These are phyloP conservation scores for Carpatolechia fugitivella DNA, from an alignment of 2,888 invertebrate species.

Conservation along the genomic window DNA sequence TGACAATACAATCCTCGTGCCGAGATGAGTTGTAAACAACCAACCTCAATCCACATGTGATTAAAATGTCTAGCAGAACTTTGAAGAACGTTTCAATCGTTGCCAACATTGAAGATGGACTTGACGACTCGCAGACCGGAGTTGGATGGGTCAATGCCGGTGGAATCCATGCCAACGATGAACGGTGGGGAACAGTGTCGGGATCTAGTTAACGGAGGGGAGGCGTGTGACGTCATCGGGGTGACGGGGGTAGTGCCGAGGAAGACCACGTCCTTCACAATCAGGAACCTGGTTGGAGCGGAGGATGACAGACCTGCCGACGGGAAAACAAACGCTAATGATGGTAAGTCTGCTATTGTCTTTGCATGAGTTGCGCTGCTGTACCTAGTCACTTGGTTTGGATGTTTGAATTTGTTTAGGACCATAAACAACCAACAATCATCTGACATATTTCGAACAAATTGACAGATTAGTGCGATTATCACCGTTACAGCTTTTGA, in stretches of 20 bases:
- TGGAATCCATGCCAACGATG: constrained; percentile 33
- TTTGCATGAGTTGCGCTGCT: background rate
- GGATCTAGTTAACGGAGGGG: constrained; percentile 53
- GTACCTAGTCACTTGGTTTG: too few species aligned
- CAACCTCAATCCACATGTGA: constrained; percentile 12
- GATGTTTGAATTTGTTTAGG: too few species aligned
- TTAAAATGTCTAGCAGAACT: constrained; percentile 29
- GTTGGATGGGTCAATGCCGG: constrained; percentile 37
- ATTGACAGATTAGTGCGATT: too few species aligned
- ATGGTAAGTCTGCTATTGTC: constrained; percentile 48
- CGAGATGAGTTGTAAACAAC: constrained; percentile 1
- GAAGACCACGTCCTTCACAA: constrained; percentile 67
- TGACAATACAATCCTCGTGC: background rate
- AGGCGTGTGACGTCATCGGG: constrained; percentile 53
- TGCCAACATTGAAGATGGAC: constrained; percentile 61
- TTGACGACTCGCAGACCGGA: constrained; percentile 70
- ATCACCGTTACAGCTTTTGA: too few species aligned
- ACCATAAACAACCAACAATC: too few species aligned
- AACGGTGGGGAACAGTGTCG: constrained; percentile 55
- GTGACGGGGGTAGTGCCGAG: constrained; percentile 47
- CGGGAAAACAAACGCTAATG: constrained; percentile 46
- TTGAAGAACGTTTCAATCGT: constrained; percentile 23
- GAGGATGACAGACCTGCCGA: constrained; percentile 57
- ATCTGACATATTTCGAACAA: too few species aligned
- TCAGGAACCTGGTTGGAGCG: constrained; percentile 65